These are phyloP conservation scores for Lophotis ruficrista DNA, from an alignment of 2,113 vertebrate genomes.

Conservation along the genomic window DNA sequence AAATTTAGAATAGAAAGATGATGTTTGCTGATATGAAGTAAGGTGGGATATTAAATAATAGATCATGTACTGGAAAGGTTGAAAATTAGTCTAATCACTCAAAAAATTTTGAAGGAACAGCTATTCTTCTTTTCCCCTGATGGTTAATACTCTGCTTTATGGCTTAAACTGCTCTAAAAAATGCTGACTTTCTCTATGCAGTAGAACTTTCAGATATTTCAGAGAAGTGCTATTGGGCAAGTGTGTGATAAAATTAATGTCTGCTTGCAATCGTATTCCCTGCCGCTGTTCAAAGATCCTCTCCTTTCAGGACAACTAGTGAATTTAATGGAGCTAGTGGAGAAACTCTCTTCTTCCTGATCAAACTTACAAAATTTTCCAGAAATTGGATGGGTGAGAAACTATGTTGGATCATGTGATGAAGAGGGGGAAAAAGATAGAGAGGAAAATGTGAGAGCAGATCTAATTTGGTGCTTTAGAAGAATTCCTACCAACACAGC, in stretches of 20 bases:
- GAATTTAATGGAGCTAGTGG: background rate
- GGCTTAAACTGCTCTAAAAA: conserved; percentile 14
- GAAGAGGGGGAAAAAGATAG: background rate
- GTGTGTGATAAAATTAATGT: background rate
- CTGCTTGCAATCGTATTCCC: background rate
- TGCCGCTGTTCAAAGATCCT: background rate
- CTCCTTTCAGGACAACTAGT: background rate
- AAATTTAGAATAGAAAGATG: background rate
- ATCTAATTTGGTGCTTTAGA: background rate
- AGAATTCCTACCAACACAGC: background rate
- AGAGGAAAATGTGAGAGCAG: background rate
- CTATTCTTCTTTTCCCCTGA: background rate
- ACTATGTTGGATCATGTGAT: background rate
- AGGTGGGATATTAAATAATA: conserved; percentile 21
- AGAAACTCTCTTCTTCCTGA: background rate
- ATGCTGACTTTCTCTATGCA: background rate
- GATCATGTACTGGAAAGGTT: background rate
- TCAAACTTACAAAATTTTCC: background rate
- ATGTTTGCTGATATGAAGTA: background rate
- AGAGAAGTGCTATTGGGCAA: background rate
- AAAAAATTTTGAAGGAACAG: background rate
- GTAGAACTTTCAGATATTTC: background rate
- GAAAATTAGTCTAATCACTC: conserved; percentile 34
- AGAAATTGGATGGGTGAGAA: background rate
- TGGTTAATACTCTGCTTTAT: background rate